A percentile compares a stretch with the other conserved stretches of the same genome.
Evolutionary conservation across 2,888 invertebrate species (phyloP).

Genomic region (Ernsta delagoae): DNA sequence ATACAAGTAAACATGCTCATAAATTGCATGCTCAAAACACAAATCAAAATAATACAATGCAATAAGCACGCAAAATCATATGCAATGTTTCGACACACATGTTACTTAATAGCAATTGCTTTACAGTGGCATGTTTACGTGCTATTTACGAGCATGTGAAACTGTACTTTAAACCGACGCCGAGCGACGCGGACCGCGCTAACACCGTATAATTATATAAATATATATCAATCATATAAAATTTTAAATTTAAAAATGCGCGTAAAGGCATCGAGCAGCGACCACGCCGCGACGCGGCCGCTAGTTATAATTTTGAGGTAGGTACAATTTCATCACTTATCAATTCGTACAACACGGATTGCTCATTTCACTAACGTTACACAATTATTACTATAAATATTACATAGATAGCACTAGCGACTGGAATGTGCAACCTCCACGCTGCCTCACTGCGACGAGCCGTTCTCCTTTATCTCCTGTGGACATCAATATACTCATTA

Average conservation of each 20-base stretch:
- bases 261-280: constrained; percentile 32
- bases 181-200: constrained; percentile 16
- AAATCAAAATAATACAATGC: too few species aligned
- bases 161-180: not conserved
- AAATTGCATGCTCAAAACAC: too few species aligned
- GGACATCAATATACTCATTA: too few species aligned
- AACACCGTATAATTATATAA: constrained; percentile 9
- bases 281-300: not conserved
- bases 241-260: constrained; percentile 35
- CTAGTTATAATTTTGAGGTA: constrained; percentile 46
- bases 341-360: constrained; percentile 36
- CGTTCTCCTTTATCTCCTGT: constrained; percentile 30
- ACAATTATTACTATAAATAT: constrained; percentile 29
- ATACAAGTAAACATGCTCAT: too few species aligned
- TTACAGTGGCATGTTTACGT: too few species aligned
- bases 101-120: too few species aligned
- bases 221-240: constrained; percentile 30
- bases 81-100: too few species aligned
- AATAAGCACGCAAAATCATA: too few species aligned
- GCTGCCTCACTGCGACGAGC: constrained; percentile 33
- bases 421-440: not conserved
- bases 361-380: constrained; percentile 38
- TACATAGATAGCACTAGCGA: not conserved
- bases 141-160: too few species aligned
- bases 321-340: constrained; percentile 41